phyloP scores from a whole-genome alignment of 1,140 invertebrate species.

The Yoshiicerus persimilis region DNA sequence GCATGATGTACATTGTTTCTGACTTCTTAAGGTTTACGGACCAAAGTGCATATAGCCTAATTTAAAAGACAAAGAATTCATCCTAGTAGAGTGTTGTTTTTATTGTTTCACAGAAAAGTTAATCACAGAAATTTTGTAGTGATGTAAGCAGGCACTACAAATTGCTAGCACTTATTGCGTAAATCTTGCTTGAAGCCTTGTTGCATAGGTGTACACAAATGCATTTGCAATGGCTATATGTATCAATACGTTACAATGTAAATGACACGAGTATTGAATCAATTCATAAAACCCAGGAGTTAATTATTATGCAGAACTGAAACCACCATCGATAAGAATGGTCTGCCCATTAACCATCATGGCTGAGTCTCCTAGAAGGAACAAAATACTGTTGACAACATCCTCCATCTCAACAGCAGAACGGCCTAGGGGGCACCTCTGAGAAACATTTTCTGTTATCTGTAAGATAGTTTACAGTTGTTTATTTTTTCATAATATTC shows the following conservation, averaged over 20 bases:
- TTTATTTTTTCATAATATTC: too few species aligned
- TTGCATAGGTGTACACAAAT: neutral
- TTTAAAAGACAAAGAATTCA: too few species aligned
- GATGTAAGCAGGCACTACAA: neutral
- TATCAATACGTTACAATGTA: neutral
- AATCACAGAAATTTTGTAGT: too few species aligned
- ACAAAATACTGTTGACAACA: neutral
- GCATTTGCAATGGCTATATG: neutral
- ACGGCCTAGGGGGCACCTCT: neutral
- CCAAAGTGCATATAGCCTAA: too few species aligned
- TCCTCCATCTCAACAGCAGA: neutral
- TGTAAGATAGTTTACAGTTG: too few species aligned
- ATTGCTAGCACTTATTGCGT: neutral
- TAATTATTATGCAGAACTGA: neutral
- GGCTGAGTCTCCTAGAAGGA: neutral
- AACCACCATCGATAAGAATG: neutral
- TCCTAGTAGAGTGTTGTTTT: too few species aligned
- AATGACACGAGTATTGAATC: neutral
- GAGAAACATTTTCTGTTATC: neutral
- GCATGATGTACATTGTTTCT: too few species aligned
- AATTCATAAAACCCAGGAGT: neutral
- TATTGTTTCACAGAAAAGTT: too few species aligned
- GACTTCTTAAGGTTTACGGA: too few species aligned
- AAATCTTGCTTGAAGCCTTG: neutral
- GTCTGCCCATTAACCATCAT: neutral